A percentile compares a stretch with the other conserved stretches of the same genome.
Evolutionary conservation across 2,797 vertebrate species (phyloP).

Genomic region (Pelochelys cantorii): DNA sequence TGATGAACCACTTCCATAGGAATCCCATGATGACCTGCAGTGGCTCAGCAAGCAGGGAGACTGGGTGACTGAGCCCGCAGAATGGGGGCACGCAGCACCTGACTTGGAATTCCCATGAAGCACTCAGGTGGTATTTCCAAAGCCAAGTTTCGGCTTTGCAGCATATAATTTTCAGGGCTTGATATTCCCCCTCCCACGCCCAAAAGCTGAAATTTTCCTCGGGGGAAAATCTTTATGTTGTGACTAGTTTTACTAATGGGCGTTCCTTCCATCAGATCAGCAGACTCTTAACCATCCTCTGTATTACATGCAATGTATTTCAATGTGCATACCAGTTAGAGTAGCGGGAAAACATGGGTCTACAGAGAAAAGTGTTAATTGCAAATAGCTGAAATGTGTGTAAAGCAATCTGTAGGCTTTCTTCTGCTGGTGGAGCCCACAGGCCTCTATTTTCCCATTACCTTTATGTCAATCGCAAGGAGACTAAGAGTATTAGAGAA

Average conservation of each 20-base stretch:
- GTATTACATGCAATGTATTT: background rate
- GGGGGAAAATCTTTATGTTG: background rate
- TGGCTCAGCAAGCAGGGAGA: background rate
- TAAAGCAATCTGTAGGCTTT: background rate
- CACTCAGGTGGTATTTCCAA: background rate
- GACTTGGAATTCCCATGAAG: background rate
- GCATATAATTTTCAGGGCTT: background rate
- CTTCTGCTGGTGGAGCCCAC: background rate
- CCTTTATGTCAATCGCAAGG: conserved; percentile 23
- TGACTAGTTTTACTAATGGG: background rate
- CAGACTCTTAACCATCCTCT: background rate
- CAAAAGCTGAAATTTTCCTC: background rate
- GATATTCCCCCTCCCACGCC: background rate
- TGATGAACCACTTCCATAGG: too few species aligned
- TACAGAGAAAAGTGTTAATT: conserved; percentile 17
- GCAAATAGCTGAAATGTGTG: conserved; percentile 8
- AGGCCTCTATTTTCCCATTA: background rate
- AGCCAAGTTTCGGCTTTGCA: background rate
- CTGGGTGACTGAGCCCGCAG: background rate
- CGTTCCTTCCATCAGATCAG: background rate
- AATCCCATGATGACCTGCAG: too few species aligned
- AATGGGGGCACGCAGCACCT: background rate
- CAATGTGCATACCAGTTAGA: conserved; percentile 7
- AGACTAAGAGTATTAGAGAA: background rate
- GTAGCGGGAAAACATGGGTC: conserved; percentile 17